Evolutionary conservation across 2,888 invertebrate species (phyloP), one percentile per base, ranked within the genome.

Genomic region (Tanaodytes sp.): DNA sequence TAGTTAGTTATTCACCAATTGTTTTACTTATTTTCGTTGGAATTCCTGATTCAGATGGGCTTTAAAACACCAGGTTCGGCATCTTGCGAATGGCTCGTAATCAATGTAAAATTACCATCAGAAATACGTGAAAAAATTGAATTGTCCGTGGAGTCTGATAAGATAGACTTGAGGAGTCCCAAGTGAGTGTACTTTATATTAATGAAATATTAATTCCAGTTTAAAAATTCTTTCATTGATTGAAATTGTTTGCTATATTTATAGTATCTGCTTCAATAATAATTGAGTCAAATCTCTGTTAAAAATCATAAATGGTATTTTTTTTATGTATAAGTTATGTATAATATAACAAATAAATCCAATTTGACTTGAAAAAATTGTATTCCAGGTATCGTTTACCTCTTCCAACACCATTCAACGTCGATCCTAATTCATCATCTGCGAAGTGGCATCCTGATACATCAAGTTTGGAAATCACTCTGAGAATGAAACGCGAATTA

Each of bases 71-170:
- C 92, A 14, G 87, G 90, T 1, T 91, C 93, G 0, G 89, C 93
- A 2, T 94, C 95, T 79, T 96, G 96, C 85, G 96, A 97, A 84
- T 92, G 94, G 83, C 90, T 97, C 85, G 88, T 94, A n/a, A 87
- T 97, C 18, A 88, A 89, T 65, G 88, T 96, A 12, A 86, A 90
- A 75, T 86, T 97, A 82, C 92, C 94, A 0, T 92, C 89, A 1
- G 95, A 95, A 80, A 89, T 88, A 66, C 89, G 89, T 40, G 90
- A 92, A 73, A 91, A 92, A 78, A 90, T 96, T 63, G 91, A 93
- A 72, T 86, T 96, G 40, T 89, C 91, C 68, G 91, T 85, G 19
- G 81, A 84, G 73, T 76, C 80, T n/a, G 80, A 88, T 30, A 72
- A 78, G 58, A 76, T 85, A 51, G 83, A 85, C 72, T 74, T 85